Evolutionary conservation across 64 coral and sea anemone species (phyloP).

Genomic region (Dendrophyllia cribrosa): DNA sequence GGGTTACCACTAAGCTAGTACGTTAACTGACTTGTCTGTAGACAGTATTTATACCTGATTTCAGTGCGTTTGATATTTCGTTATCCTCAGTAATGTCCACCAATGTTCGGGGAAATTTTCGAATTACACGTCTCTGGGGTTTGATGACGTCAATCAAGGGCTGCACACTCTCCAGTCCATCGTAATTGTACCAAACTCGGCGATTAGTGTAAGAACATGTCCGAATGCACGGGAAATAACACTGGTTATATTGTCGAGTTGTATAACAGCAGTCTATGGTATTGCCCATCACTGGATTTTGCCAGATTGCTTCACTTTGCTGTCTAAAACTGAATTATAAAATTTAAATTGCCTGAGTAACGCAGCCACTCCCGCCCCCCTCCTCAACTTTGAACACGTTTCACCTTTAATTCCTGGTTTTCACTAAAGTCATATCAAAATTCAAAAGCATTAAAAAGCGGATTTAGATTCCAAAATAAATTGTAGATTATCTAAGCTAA

Average conservation of each 20-base stretch:
- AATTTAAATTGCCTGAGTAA: no score
- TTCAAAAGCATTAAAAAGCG: no score
- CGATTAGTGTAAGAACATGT: constrained; percentile 24
- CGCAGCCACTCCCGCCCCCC: no score
- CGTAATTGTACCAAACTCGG: constrained; percentile 51
- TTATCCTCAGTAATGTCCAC: not conserved
- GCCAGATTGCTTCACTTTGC: not conserved
- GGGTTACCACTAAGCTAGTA: not conserved
- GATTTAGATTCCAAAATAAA: no score
- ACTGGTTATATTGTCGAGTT: constrained; percentile 34
- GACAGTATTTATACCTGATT: constrained; percentile 3
- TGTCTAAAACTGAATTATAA: no score
- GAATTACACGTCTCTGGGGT: not conserved
- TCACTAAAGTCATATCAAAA: no score
- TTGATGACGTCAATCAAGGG: constrained; percentile 37
- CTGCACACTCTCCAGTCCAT: constrained; percentile 49
- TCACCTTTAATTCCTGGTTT: no score
- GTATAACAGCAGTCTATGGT: constrained; percentile 27
- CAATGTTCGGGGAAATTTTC: constrained; percentile 2
- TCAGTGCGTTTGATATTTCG: constrained; percentile 2
- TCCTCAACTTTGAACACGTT: no score
- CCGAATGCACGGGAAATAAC: constrained; percentile 26
- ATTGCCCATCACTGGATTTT: not conserved
- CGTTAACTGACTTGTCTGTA: not conserved
- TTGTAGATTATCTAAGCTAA: no score